Base-by-base conservation (phyloP, 2,797 vertebrate genomes). In the Crocidura indochinensis region DNA sequence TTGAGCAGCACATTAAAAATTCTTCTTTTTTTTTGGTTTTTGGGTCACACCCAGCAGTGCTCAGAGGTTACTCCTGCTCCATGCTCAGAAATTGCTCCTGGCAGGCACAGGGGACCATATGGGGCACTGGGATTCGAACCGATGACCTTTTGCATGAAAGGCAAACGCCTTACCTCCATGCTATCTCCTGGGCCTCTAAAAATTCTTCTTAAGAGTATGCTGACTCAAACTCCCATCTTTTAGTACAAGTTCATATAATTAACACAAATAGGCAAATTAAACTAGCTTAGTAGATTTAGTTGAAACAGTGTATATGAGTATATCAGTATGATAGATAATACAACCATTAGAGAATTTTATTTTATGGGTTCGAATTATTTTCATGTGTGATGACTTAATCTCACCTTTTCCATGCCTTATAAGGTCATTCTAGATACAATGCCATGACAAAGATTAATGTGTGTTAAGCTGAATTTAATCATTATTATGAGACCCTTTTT, bases 231-330 rank as follows among this genome's bases (percentile, higher is more conserved):
- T 27, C n/a, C 51, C 51, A 53, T 14, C 60, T 67, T 83, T 88
- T 89, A 15, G 84, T 93, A 49, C 26, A 69, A 44, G 11, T 79
- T 85, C 38, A 68, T 44, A 29, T 64, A 85, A 75, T 26, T 80
- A 69, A 62, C 24, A 14, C 71, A 8, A 81, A 53, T 81, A 8
- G 62, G 69, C 15, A 27, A 86, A 71, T 56, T 81, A 74, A 19
- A 60, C 49, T 75, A 3, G 31, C 8, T 74, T 78, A 84, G 27
- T 53, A 80, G 62, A 69, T 79, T 74, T 49, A 49, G 22, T 46
- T 76, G 82, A 69, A 73, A 64, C 76, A 53, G 71, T 74, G 82
- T 69, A 71, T 69, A 31, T 84, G 6, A 81, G 29, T 86, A 10
- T 69, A 19, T 78, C 20, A 69, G 71, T 69, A 12, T 29, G 24